These are phyloP conservation scores for Argyresthia goedartella DNA, from an alignment of 2,888 invertebrate genomes.

Conservation along the genomic window DNA sequence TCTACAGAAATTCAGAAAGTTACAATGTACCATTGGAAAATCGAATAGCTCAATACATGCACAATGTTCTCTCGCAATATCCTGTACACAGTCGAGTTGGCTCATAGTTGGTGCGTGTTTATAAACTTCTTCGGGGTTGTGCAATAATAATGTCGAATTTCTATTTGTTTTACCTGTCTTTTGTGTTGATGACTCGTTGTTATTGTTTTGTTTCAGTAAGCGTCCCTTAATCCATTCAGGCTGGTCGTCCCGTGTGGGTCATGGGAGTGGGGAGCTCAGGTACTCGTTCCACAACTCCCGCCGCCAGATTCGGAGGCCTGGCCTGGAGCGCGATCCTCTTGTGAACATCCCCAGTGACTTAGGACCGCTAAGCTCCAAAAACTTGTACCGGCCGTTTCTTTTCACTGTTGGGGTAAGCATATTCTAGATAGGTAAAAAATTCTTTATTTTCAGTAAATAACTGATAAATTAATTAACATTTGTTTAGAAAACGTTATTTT, in stretches of 20 bases:
- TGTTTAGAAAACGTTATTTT: too few species aligned
- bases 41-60: constrained; percentile 13
- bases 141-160: constrained; percentile 6
- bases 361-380: constrained; percentile 47
- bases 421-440: background rate
- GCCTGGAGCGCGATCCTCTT: constrained; percentile 41
- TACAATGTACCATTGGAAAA: background rate
- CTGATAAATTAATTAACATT: too few species aligned
- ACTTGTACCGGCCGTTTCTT: constrained; percentile 72
- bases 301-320: constrained; percentile 27
- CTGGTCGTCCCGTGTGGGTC: constrained; percentile 3
- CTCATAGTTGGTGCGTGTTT: constrained; percentile 38
- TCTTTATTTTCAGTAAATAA: too few species aligned
- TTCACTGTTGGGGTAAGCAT: constrained; percentile 75
- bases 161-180: background rate
- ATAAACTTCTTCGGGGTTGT: background rate
- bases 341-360: constrained; percentile 48
- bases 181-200: background rate
- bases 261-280: constrained; percentile 28
- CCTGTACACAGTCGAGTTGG: constrained; percentile 43
- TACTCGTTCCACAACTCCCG: constrained; percentile 46
- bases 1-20: background rate
- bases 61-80: constrained; percentile 58
- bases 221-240: constrained; percentile 23
- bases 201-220: constrained; percentile 23